Evolutionary conservation across 2,888 invertebrate species (phyloP), one percentile per base, ranked within the genome.

Genomic region (Criorhina ranunculi): DNA sequence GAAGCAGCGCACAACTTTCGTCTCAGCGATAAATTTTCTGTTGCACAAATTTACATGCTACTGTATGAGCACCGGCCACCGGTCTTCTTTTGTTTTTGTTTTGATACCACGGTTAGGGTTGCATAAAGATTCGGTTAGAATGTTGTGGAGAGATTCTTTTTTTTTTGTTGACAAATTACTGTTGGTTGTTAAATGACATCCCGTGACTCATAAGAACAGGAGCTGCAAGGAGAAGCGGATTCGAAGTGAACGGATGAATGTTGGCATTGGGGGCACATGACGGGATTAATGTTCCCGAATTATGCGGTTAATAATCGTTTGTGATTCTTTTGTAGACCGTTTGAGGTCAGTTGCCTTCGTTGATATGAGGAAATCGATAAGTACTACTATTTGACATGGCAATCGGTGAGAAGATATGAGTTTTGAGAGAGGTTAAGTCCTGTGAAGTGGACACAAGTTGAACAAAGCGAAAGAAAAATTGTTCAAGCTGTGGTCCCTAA

Each of bases 31-130:
- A 78, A 83, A 79, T 83, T 83, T 64, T 72, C 67, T 72, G 57
- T 60, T 70, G 72, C 72, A 62, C 60, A 83, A 83, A 83, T 83
- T 83, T 73, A 79, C 83, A 83, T 78, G 83, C 83, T 79, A 83
- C 83, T 51, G 83, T 75, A 78, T 62, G 62, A 60, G 37, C 77
- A 73, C 57, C 29, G 62, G 77, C 59, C 37, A 59, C 31, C 15
- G 17, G 9, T 11, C 17, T 29, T 40, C 9, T 44, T 53, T 57
- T 17, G 5, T 17, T 42, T 55, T 64, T 35, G 59, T n/a, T 9
- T 19, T 12, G 7, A 31, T 57, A 35, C 29, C 53, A 40, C 60
- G 59, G 59, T 62, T 11, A n/a, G 53, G 51, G 12, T 49, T 62
- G 53, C 31, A 49, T 70, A 64, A 64, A 46, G 40, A 72, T 72